Evolutionary conservation across 2,797 vertebrate species (phyloP).

Genomic region (Lacerta agilis): DNA sequence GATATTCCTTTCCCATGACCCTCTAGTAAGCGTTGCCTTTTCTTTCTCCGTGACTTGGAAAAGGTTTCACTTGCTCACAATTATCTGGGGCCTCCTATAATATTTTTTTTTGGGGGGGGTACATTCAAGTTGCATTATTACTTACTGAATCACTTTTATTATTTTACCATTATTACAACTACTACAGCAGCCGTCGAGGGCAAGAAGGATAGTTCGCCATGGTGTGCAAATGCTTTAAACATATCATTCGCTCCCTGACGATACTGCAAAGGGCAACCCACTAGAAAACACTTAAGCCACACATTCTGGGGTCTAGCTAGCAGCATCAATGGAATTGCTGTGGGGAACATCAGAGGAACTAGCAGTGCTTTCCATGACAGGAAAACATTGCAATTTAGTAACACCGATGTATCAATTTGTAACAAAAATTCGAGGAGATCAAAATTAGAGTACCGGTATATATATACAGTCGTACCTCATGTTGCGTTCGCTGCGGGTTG

Average conservation of each 20-base stretch:
- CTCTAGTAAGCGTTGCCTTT: conserved; percentile 52
- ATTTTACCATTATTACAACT: neutral
- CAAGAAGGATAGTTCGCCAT: neutral
- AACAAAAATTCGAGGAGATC: neutral
- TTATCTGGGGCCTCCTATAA: conserved; percentile 47
- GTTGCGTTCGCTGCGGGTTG: too few species aligned
- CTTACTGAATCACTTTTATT: conserved; percentile 25
- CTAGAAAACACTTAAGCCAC: neutral
- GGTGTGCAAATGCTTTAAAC: neutral
- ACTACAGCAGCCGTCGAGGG: neutral
- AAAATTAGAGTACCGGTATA: too few species aligned
- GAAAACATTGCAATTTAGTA: neutral
- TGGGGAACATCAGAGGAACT: neutral
- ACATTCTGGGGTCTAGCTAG: neutral
- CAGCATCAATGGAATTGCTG: neutral
- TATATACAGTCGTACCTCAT: too few species aligned
- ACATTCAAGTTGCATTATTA: conserved; percentile 43
- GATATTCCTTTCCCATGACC: conserved; percentile 50
- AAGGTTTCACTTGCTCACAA: conserved; percentile 53
- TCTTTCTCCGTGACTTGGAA: conserved; percentile 46
- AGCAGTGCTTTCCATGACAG: neutral
- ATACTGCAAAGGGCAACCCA: neutral
- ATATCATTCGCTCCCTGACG: neutral
- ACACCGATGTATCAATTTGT: neutral
- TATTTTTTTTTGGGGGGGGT: conserved; percentile 55